Evolutionary conservation across 1,140 invertebrate genomes (phyloP).

Genomic region (Fopius arisanus): DNA sequence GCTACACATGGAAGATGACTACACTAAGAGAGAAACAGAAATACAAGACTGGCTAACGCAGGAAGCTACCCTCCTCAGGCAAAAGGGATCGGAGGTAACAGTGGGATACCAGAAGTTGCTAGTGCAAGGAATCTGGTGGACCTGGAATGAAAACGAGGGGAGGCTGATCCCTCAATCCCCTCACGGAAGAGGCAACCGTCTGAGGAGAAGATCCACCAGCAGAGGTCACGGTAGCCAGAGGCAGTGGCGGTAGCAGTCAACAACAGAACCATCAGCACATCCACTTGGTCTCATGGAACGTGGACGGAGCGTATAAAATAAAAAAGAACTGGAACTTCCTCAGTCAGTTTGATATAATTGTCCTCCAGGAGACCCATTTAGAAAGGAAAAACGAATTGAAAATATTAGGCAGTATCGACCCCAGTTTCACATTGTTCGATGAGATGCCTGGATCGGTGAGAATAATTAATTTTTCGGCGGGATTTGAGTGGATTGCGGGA

Average conservation of each 20-base stretch:
- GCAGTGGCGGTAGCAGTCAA: not conserved
- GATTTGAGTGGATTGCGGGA: no score
- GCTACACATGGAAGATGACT: not conserved
- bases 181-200: not conserved
- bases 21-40: not conserved
- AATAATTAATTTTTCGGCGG: no score
- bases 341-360: conserved; percentile 25
- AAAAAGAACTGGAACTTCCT: conserved; percentile 5
- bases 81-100: not conserved
- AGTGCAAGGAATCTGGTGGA: not conserved
- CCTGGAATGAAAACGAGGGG: not conserved
- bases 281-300: not conserved
- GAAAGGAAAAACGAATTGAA: conserved; percentile 21
- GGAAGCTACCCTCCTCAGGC: not conserved
- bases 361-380: conserved; percentile 30
- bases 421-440: conserved; percentile 15
- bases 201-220: not conserved
- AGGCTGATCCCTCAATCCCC: not conserved
- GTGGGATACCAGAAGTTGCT: not conserved
- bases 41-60: not conserved
- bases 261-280: not conserved
- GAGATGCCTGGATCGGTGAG: no score
- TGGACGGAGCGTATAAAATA: not conserved
- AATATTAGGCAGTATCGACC: conserved; percentile 1
- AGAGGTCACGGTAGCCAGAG: not conserved